phyloP scores from a whole-genome alignment of 2,113 vertebrate genomes.

The Cynocephalus volans region DNA sequence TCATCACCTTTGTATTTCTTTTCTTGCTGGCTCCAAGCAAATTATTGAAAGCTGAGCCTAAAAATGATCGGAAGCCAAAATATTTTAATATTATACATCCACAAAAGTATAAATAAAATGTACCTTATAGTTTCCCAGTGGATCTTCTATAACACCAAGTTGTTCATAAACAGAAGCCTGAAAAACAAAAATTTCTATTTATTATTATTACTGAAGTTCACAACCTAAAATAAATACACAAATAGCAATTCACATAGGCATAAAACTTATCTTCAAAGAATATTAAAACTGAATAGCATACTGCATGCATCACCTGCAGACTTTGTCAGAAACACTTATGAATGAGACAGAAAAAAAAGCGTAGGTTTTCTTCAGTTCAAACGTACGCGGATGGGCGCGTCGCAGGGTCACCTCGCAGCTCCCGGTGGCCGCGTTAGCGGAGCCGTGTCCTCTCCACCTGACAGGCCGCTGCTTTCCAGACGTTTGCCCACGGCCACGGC shows the following conservation, averaged over 20 bases:
- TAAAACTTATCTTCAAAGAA: slow-evolving; percentile 16
- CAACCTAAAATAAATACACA: slow-evolving; percentile 40
- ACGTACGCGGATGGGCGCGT: background rate
- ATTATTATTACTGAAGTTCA: slow-evolving; percentile 37
- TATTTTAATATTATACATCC: background rate
- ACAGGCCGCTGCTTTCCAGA: background rate
- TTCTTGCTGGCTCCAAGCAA: background rate
- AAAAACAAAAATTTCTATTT: slow-evolving; percentile 36
- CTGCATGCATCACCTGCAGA: background rate
- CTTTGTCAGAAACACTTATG: background rate
- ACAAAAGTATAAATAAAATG: background rate
- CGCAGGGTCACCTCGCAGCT: background rate
- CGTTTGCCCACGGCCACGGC: slow-evolving; percentile 58
- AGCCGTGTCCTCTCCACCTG: slow-evolving; percentile 62
- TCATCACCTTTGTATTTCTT: background rate
- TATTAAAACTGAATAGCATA: background rate
- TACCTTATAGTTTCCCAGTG: slow-evolving; percentile 47
- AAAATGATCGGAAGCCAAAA: background rate
- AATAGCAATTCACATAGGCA: background rate
- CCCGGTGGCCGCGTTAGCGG: too few relatives aligned
- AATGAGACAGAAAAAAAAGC: background rate
- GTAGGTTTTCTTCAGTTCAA: background rate
- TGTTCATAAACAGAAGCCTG: slow-evolving; percentile 81
- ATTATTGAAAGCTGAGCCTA: background rate
- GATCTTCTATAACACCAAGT: slow-evolving; percentile 77